Evolutionary conservation across 1,140 invertebrate species (phyloP).

Genomic region (Hirudo medicinalis): DNA sequence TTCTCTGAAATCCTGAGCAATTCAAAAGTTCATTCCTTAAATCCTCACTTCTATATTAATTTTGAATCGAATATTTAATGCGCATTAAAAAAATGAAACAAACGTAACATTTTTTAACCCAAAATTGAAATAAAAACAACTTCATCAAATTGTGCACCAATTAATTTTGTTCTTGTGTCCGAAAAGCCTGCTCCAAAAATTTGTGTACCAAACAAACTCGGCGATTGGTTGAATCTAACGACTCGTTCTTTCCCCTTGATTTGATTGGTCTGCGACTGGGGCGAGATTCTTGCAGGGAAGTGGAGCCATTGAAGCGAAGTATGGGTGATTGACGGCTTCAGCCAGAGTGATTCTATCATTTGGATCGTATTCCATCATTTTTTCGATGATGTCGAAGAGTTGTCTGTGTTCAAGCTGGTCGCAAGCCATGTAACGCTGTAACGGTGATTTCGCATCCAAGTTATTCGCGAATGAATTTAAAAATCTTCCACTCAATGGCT

Average conservation of each 20-base stretch:
- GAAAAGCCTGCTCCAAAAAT: too few species aligned
- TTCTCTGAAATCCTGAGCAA: too few species aligned
- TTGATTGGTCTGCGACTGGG: not conserved
- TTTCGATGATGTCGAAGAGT: constrained; percentile 81
- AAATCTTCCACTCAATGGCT: constrained; percentile 7
- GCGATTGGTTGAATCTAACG: not conserved
- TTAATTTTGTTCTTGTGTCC: too few species aligned
- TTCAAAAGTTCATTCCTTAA: too few species aligned
- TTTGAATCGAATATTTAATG: too few species aligned
- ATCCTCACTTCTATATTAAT: too few species aligned
- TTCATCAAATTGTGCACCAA: too few species aligned
- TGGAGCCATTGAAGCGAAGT: constrained; percentile 54
- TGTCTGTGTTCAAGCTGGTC: constrained; percentile 55
- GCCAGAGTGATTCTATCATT: constrained; percentile 69
- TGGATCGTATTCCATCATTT: constrained; percentile 95
- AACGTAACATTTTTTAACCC: too few species aligned
- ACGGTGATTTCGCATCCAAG: not conserved
- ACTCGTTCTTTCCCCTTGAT: constrained; percentile 1
- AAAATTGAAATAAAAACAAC: too few species aligned
- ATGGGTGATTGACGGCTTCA: constrained; percentile 79
- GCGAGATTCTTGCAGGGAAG: not conserved
- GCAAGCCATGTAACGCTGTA: constrained; percentile 23
- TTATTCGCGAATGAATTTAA: not conserved
- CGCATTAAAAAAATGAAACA: too few species aligned
- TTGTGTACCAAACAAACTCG: too few species aligned